A percentile compares a stretch with the other conserved stretches of the same genome.
These are phyloP conservation scores for Camponotus floridanus DNA, from an alignment of 1,140 invertebrate species.

Conservation along the genomic window DNA sequence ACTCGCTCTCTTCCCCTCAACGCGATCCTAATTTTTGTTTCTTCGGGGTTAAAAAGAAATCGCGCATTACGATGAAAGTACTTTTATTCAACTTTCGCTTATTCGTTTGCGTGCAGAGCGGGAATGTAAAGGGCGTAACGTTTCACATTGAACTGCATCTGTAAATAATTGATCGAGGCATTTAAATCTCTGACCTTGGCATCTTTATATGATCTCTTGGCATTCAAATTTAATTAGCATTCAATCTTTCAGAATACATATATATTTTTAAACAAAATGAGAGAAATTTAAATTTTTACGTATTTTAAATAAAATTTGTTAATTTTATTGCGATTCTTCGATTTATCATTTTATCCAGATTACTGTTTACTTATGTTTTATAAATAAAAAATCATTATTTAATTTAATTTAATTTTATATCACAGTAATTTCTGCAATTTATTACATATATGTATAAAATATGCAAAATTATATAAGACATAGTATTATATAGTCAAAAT, in stretches of 20 bases:
- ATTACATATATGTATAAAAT: neutral
- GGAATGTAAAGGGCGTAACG: neutral
- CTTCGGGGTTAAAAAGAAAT: neutral
- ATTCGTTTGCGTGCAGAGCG: neutral
- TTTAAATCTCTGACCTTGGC: slow-evolving; percentile 46
- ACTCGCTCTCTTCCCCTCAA: slow-evolving; percentile 28
- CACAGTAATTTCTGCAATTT: neutral
- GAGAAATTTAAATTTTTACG: neutral
- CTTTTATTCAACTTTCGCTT: slow-evolving; percentile 63
- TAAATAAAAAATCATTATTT: neutral
- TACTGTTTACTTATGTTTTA: neutral
- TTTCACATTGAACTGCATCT: slow-evolving; percentile 19
- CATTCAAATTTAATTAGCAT: slow-evolving; percentile 39
- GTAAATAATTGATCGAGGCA: slow-evolving; percentile 43
- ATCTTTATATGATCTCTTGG: slow-evolving; percentile 10
- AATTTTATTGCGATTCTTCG: neutral
- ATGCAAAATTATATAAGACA: neutral
- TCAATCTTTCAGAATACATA: neutral
- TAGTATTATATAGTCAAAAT: neutral
- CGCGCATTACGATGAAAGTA: slow-evolving; percentile 28
- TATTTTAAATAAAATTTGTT: neutral
- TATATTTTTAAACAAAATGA: slow-evolving; percentile 12
- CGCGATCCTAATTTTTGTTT: slow-evolving; percentile 55
- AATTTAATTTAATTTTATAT: slow-evolving; percentile 25
- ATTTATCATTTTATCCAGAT: neutral